A percentile compares a stretch with the other conserved stretches of the same genome.
These are phyloP conservation scores for Drosophila sproati DNA, from an alignment of 1,140 invertebrate species.

Conservation along the genomic window DNA sequence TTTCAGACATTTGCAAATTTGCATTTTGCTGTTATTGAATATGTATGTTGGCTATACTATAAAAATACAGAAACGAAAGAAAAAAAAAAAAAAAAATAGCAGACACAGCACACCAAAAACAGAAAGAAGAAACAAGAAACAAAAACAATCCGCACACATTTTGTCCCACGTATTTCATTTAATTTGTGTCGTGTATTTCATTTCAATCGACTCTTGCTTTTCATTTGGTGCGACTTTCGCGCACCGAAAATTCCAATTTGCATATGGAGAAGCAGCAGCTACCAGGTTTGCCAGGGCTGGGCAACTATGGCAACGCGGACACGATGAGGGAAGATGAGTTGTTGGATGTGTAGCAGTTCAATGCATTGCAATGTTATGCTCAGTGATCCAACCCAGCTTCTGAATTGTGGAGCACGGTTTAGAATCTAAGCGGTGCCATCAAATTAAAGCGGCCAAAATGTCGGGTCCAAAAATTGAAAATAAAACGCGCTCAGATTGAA, in stretches of 20 bases:
- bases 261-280: constrained; percentile 43
- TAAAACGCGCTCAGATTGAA: constrained; percentile 77
- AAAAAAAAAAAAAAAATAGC: constrained; percentile 40
- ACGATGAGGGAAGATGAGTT: not conserved
- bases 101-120: constrained; percentile 37
- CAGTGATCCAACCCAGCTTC: too few species aligned
- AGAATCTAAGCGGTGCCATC: constrained; percentile 53
- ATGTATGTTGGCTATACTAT: constrained; percentile 63
- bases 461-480: constrained; percentile 65
- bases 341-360: too few species aligned
- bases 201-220: constrained; percentile 75
- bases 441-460: constrained; percentile 64
- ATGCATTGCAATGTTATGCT: too few species aligned
- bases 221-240: constrained; percentile 74
- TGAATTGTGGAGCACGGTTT: too few species aligned
- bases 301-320: constrained; percentile 35
- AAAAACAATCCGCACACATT: constrained; percentile 38
- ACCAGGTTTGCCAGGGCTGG: constrained; percentile 5
- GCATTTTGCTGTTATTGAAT: constrained; percentile 81
- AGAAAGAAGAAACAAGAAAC: constrained; percentile 21
- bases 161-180: constrained; percentile 79
- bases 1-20: constrained; percentile 76
- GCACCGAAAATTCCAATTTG: constrained; percentile 59
- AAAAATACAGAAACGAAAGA: constrained; percentile 24
- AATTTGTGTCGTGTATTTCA: constrained; percentile 78